A percentile compares a stretch with the other conserved stretches of the same genome.
These are phyloP conservation scores for Drosophila borborema DNA, from an alignment of 2,888 invertebrate species.

Conservation along the genomic window DNA sequence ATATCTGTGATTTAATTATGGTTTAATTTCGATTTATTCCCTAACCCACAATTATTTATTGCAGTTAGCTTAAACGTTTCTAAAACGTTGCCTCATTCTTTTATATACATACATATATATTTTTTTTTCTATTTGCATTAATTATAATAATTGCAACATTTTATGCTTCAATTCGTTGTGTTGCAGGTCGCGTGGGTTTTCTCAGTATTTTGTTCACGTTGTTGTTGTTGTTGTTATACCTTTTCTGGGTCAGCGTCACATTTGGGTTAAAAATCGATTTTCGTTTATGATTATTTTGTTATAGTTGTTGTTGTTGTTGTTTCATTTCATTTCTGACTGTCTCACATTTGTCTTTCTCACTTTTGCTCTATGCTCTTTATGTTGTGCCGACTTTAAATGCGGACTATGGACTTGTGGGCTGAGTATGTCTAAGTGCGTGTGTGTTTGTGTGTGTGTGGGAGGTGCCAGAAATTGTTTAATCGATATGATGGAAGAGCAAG, in stretches of 20 bases:
- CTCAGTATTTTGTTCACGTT: slow-evolving; percentile 33
- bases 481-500: slow-evolving; percentile 57
- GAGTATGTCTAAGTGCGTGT: slow-evolving; percentile 31
- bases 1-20: neutral
- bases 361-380: slow-evolving; percentile 31
- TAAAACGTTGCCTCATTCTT: slow-evolving; percentile 22
- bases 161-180: slow-evolving; percentile 62
- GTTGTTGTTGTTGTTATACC: slow-evolving; percentile 31
- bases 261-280: slow-evolving; percentile 78
- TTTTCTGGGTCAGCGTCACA: slow-evolving; percentile 72
- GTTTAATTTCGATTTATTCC: neutral
- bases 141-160: slow-evolving; percentile 76
- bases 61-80: slow-evolving; percentile 38
- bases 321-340: slow-evolving; percentile 24
- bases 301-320: slow-evolving; percentile 16
- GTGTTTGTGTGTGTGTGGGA: slow-evolving; percentile 37
- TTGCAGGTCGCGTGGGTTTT: slow-evolving; percentile 47
- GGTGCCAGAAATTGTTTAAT: slow-evolving; percentile 61
- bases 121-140: slow-evolving; percentile 63
- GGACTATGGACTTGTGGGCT: slow-evolving; percentile 24
- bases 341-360: slow-evolving; percentile 37
- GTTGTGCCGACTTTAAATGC: slow-evolving; percentile 25
- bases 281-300: slow-evolving; percentile 67
- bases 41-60: slow-evolving; percentile 16
- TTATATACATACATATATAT: neutral